Conservation (phyloP, 2,113 vertebrate species). For the Pluvialis apricaria region DNA sequence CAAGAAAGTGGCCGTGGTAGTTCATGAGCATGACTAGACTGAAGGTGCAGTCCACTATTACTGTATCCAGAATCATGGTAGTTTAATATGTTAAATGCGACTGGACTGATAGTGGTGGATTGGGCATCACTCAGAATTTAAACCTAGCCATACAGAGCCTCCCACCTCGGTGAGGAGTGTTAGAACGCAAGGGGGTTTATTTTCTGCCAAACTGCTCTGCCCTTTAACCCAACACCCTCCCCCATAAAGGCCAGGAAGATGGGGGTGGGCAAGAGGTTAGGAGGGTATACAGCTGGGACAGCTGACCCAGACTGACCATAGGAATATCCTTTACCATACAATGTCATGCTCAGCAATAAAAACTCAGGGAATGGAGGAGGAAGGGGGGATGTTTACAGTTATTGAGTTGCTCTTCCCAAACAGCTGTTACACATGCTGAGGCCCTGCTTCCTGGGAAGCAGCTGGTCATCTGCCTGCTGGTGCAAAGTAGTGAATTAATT, state of each 20-base stretch:
- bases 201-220: too few relatives aligned
- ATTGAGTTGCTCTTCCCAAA: background rate
- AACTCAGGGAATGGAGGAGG: background rate
- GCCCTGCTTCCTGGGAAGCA: background rate
- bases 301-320: background rate
- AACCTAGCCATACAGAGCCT: too few relatives aligned
- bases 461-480: background rate
- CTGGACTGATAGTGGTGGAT: too few relatives aligned
- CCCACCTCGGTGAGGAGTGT: too few relatives aligned
- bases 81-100: too few relatives aligned
- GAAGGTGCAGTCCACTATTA: too few relatives aligned
- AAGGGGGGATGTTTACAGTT: background rate
- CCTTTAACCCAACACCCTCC: too few relatives aligned
- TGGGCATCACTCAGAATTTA: too few relatives aligned
- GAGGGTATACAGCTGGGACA: background rate
- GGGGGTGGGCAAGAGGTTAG: background rate
- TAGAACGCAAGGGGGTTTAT: too few relatives aligned
- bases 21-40: too few relatives aligned
- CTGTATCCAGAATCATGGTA: too few relatives aligned
- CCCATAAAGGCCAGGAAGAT: background rate
- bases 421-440: background rate
- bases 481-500: background rate
- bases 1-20: too few relatives aligned
- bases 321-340: background rate
- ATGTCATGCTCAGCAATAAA: background rate